Base-by-base conservation (phyloP, 23 tunicate genomes). In the Oikopleura dioica region DNA sequence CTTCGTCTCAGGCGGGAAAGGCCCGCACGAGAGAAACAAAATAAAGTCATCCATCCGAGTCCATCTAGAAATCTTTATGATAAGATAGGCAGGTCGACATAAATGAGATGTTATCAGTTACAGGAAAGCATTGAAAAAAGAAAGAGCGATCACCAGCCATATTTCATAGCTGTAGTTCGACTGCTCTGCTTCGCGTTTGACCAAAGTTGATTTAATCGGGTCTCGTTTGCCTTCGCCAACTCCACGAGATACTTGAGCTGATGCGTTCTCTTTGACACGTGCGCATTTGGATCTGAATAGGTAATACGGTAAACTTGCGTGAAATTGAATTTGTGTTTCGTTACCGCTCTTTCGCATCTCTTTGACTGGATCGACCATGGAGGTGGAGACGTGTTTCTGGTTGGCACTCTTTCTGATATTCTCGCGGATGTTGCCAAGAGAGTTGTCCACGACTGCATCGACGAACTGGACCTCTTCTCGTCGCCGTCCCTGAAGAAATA, bases 221-320 rank as follows among this genome's bases (percentile, higher is more conserved):
- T 16, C 33, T 63, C 72, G 72, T 63, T 63, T 28, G 72, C 72
- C 26, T 63, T 63, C 33, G 72, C 72, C 72, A 63, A 63, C 26
- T 63, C 72, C 72, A 63, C 72, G 30, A 63, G 33, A 63, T 63
- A 63, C 33, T 63, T 63, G 33, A 63, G 33, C 26, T 63, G 72
- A 63, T 63, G 72, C 29, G 72, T 63, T 28, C 72, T 63, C 72
- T 63, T 63, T 63, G 72, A 63, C 16, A 63, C 72, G 26, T 63
- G 72, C 4, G 72, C 72, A 63, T 63, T 63, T 28, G 72, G 72
- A 63, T 63, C 72, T 63, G 33, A 63, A 63, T 44, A 21, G n/a
- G n/a, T n/a, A n/a, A n/a, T n/a, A n/a, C n/a, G n/a, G n/a, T n/a
- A n/a, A n/a, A n/a, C n/a, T n/a, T n/a, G n/a, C n/a, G n/a, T n/a